Evolutionary conservation across 2,797 vertebrate genomes (phyloP).

Genomic region (Sciurus vulgaris): DNA sequence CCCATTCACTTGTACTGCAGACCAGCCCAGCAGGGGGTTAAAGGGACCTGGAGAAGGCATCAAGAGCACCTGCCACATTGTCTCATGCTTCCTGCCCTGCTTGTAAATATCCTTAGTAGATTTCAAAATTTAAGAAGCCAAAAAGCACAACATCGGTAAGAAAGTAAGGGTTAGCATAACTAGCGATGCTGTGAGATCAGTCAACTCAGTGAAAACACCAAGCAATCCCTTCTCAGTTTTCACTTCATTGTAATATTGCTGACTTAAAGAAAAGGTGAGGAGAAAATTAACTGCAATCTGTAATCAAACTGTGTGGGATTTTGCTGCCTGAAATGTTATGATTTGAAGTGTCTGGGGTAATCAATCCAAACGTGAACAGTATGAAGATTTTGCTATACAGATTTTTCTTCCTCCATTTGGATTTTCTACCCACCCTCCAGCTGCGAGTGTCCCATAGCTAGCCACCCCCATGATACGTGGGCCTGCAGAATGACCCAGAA

Average conservation of each 20-base stretch:
- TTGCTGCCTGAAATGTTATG: constrained; percentile 11
- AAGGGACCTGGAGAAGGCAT: accelerated
- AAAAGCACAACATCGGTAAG: neutral
- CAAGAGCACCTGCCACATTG: neutral
- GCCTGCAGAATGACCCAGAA: neutral
- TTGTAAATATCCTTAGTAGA: neutral
- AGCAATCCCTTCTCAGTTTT: neutral
- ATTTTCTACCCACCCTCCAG: neutral
- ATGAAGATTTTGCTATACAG: neutral
- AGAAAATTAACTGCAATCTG: constrained; percentile 25
- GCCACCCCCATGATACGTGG: neutral
- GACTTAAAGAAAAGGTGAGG: neutral
- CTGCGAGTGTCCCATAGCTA: neutral
- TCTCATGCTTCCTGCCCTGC: neutral
- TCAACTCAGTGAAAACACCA: constrained; percentile 14
- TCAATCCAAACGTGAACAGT: neutral
- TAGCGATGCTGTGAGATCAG: neutral
- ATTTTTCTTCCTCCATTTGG: neutral
- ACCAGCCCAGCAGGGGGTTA: accelerated
- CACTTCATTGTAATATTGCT: neutral
- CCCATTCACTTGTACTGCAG: neutral
- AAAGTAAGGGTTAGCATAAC: constrained; percentile 1
- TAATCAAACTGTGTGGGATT: constrained; percentile 25
- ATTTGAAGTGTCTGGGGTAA: neutral
- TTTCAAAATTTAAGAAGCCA: neutral